phyloP scores from a whole-genome alignment of 1,140 invertebrate genomes.

The Sinonovacula constricta region DNA sequence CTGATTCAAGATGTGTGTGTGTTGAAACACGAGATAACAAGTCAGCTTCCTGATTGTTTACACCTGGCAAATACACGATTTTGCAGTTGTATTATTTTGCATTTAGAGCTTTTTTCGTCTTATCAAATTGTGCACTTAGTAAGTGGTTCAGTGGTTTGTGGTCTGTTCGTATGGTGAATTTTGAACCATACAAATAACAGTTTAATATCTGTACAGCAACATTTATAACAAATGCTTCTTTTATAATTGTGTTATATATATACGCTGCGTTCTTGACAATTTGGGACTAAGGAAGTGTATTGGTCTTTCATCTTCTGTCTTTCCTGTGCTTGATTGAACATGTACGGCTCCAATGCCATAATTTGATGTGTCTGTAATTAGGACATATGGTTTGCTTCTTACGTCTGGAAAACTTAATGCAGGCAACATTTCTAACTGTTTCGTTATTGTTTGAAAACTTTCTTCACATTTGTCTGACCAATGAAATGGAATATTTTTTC shows the following conservation, averaged over 20 bases:
- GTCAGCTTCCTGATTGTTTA: constrained; percentile 11
- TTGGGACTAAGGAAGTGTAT: neutral
- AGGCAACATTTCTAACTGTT: neutral
- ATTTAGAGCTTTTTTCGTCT: neutral
- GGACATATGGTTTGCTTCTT: neutral
- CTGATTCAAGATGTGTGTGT: no score
- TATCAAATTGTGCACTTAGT: constrained; percentile 4
- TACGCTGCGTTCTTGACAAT: neutral
- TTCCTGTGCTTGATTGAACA: neutral
- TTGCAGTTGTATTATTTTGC: constrained; percentile 4
- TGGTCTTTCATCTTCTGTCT: neutral
- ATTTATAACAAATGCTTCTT: constrained; percentile 9
- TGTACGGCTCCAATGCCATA: neutral
- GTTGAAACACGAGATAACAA: constrained; percentile 19
- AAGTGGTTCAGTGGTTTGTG: constrained; percentile 1
- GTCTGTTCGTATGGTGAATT: constrained; percentile 1
- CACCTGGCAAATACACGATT: constrained; percentile 5
- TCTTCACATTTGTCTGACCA: neutral
- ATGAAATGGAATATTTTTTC: neutral
- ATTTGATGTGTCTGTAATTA: neutral
- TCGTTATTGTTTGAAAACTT: neutral
- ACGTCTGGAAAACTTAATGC: neutral
- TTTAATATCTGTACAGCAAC: constrained; percentile 5
- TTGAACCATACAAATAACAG: neutral
- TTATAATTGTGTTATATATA: neutral